Base-by-base conservation (phyloP, 2,888 invertebrate species). In the Melinaea menophilus region DNA sequence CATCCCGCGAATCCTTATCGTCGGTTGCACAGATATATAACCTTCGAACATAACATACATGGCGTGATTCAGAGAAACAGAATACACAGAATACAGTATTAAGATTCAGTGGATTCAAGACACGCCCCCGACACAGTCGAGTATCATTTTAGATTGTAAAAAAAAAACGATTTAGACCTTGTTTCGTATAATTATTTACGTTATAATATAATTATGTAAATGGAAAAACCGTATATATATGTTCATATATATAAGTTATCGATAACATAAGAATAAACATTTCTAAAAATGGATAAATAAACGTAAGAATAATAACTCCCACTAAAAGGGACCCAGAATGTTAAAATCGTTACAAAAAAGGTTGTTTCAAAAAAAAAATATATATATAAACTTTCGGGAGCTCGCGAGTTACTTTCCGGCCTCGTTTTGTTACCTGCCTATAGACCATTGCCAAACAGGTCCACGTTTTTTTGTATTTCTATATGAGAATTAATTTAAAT, bases 1-100 rank as follows among this genome's bases (percentile, higher is more conserved):
- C 81, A 84, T 84, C 85, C 84, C 79, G 84, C 84, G 82, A 85
- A 88, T 85, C 82, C 85, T 86, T 84, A 84, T 83, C 79, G 77
- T 77, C 75, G 73, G 73, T 73, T 62, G 63, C 64, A 62, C 55
- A 55, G 54, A 56, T 60, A 62, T 37, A 55, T 51, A 46, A 60
- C 55, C 56, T 61, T 11, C 57, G 45, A 45, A 56, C 55, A 59
- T 37, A 22, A 56, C 55, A 34, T 47, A 56, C 55, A 45, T 45
- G n/a, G 31, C 33, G 9, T n/a, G 47, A 55, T 35, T 59, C 61
- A 56, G 61, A 34, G 61, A 48, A 56, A 56, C 22, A n/a, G 35
- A 35, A 35, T 55, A 56, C n/a, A n/a, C n/a, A n/a, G n/a, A n/a
- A n/a, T n/a, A n/a, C n/a, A 61, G 45, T 33, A 22, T 22, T 3